Conservation (phyloP, 1,140 invertebrate species). For the Camponotus floridanus region DNA sequence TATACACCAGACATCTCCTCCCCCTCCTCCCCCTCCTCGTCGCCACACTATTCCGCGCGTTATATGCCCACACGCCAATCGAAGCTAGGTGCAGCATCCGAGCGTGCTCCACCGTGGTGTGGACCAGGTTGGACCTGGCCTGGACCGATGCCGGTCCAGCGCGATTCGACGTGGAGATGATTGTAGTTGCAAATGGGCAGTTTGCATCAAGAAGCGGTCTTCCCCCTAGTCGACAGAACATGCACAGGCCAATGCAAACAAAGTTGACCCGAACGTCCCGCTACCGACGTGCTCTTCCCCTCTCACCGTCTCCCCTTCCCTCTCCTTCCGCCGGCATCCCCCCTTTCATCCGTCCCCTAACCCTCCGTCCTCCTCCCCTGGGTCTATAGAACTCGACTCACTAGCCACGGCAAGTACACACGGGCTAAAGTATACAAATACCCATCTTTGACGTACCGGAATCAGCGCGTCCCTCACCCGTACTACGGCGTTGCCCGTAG, state of each 20-base stretch:
- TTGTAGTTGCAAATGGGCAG: conserved; percentile 86
- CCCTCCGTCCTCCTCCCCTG: conserved; percentile 56
- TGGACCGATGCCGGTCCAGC: conserved; percentile 59
- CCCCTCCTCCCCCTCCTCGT: not conserved
- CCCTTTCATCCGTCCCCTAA: conserved; percentile 50
- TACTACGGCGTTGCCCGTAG: conserved; percentile 58
- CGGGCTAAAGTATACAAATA: conserved; percentile 81
- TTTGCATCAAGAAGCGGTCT: conserved; percentile 84
- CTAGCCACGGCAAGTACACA: conserved; percentile 76
- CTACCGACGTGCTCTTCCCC: conserved; percentile 57
- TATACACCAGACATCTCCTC: conserved; percentile 78
- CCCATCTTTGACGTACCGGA: conserved; percentile 76
- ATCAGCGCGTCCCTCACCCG: conserved; percentile 55
- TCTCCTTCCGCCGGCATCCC: conserved; percentile 23
- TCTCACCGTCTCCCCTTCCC: not conserved
- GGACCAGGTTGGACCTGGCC: conserved; percentile 53
- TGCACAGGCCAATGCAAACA: conserved; percentile 83
- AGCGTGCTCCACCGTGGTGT: conserved; percentile 53
- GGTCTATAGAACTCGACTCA: conserved; percentile 63
- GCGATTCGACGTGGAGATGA: conserved; percentile 83
- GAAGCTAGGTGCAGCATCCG: conserved; percentile 65
- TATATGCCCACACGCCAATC: conserved; percentile 69
- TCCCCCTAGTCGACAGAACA: conserved; percentile 77
- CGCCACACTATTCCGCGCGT: conserved; percentile 56
- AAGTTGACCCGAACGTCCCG: conserved; percentile 83